Evolutionary conservation across 2,113 vertebrate genomes (phyloP), one percentile per base, ranked within the genome.

Genomic region (Catharus bicknelli): DNA sequence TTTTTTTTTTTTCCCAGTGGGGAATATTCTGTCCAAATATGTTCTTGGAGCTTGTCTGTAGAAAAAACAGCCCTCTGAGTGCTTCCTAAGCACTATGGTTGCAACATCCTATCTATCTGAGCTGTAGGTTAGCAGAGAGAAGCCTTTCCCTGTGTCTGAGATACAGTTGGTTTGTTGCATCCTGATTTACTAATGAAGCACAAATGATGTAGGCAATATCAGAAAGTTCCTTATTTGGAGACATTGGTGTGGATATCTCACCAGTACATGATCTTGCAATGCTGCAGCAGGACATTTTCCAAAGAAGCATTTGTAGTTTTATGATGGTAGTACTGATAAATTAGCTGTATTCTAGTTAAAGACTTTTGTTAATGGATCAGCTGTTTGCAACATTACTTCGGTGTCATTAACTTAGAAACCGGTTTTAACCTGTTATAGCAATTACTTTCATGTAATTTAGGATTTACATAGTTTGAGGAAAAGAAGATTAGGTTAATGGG

Each of bases 391-490:
- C 82, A 85, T 74, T 94, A 30, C 79, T 94, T 91, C 75, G 61
- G 40, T 85, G 61, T 76, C 88, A 63, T 95, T 92, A 94, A 84
- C 59, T 93, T 82, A 45, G 80, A 69, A 95, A 86, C 95, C 80
- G 45, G 74, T 88, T 93, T 90, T 95, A 94, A 91, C 75, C 42
- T 70, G 90, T 94, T 82, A 62, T 8, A 76, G 68, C 23, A 83
- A 86, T 86, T 94, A 55, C 55, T 88, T 93, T 83, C 42, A 47
- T 70, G 86, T 83, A 89, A 64, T 79, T 93, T 74, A 76, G 76
- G 94, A 95, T 88, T 95, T 95, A 94, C 91, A 30, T 93, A 87
- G 40, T 95, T 89, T 90, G 93, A 92, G 80, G 93, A 95, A 90
- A 88, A 86, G 84, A 85, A 91, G 59, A 90, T 94, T 91, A 94